A percentile compares a stretch with the other conserved stretches of the same genome.
These are phyloP conservation scores for Myotis daubentonii DNA, from an alignment of 2,797 vertebrate genomes.

Conservation along the genomic window DNA sequence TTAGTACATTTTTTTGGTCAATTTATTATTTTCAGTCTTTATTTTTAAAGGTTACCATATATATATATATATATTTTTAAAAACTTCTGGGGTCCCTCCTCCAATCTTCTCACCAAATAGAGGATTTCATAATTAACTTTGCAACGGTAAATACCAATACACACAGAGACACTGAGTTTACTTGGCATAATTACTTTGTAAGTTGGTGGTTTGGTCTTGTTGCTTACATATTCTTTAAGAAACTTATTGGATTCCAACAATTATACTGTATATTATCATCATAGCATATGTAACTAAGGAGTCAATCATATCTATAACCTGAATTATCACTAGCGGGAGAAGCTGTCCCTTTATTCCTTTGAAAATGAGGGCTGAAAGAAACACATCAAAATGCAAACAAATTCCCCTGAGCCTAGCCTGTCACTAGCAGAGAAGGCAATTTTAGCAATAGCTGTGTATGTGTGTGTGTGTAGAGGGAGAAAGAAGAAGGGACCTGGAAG, in stretches of 20 bases:
- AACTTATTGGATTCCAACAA: neutral
- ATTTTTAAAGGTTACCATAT: neutral
- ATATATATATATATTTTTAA: neutral
- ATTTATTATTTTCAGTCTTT: conserved; percentile 4
- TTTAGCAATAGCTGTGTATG: neutral
- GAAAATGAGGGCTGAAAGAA: conserved; percentile 60
- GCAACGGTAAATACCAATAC: neutral
- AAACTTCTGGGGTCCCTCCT: neutral
- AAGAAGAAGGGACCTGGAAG: neutral
- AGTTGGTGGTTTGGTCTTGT: neutral
- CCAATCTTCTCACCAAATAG: neutral
- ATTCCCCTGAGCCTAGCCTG: conserved; percentile 59
- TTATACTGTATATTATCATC: conserved; percentile 18
- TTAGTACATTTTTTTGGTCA: neutral
- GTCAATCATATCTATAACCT: conserved; percentile 57
- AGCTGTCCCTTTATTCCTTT: conserved; percentile 53
- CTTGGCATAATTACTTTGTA: neutral
- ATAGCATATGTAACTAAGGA: neutral
- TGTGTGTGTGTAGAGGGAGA: neutral
- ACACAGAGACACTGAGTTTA: neutral
- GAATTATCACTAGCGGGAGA: conserved; percentile 35
- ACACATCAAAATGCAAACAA: conserved; percentile 67
- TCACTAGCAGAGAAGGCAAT: conserved; percentile 34
- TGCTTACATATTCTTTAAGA: conserved; percentile 20
- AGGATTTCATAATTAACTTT: neutral